phyloP scores from a whole-genome alignment of 1,140 invertebrate genomes.

The Streblospio benedicti region DNA sequence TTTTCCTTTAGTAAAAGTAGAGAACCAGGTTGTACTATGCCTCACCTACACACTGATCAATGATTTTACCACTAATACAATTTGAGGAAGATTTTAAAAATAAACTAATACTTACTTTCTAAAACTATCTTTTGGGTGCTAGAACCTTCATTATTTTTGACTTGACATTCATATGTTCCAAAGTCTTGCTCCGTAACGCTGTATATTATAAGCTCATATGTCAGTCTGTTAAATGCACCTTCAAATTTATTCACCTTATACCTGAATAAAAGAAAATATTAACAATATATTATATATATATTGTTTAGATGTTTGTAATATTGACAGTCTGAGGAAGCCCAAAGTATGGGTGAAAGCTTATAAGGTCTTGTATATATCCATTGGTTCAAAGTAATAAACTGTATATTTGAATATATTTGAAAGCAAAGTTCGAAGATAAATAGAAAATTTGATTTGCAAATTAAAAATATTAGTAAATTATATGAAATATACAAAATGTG shows the following conservation, averaged over 20 bases:
- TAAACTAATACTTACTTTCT: neutral
- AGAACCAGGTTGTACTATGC: neutral
- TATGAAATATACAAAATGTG: no score
- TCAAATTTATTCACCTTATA: constrained; percentile 8
- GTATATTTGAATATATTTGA: neutral
- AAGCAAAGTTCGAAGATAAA: neutral
- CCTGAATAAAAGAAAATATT: neutral
- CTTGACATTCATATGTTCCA: constrained; percentile 9
- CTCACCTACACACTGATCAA: neutral
- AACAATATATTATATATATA: neutral
- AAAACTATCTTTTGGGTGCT: neutral
- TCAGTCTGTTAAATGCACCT: constrained; percentile 12
- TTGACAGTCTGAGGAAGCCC: neutral
- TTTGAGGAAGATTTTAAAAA: neutral
- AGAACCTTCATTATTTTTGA: constrained; percentile 3
- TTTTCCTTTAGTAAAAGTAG: neutral
- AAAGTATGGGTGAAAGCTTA: neutral
- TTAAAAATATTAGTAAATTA: no score
- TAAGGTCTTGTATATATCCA: neutral
- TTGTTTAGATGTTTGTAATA: neutral
- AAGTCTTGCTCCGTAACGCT: constrained; percentile 7
- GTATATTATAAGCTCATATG: constrained; percentile 16
- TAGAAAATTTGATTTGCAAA: no score
- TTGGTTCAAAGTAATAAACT: neutral
- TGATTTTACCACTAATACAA: neutral